Percentiles rank a stretch among this genome's conserved stretches.
Conservation (phyloP, 2,888 invertebrate genomes). For the Atethmia centrago region DNA sequence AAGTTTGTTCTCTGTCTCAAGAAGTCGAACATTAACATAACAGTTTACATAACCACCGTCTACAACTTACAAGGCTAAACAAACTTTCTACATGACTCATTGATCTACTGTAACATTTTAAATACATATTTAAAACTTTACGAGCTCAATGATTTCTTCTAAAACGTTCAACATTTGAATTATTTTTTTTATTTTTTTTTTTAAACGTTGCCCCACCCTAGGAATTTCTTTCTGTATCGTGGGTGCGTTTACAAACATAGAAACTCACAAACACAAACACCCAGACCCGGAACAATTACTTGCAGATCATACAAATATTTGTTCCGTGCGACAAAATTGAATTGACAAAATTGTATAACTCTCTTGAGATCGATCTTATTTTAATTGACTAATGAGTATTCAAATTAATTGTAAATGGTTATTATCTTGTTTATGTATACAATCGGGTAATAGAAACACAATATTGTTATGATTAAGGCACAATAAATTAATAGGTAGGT, state of each 20-base stretch:
- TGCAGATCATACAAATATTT: too few species aligned
- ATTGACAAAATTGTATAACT: neutral
- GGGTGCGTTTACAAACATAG: too few species aligned
- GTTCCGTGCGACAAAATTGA: too few species aligned
- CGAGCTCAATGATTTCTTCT: neutral
- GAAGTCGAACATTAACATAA: conserved; percentile 7
- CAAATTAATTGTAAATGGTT: neutral
- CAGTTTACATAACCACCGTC: conserved; percentile 1
- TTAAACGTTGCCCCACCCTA: too few species aligned
- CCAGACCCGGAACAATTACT: too few species aligned
- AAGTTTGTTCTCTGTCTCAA: conserved; percentile 5
- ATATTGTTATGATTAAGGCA: neutral
- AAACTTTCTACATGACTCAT: conserved; percentile 16
- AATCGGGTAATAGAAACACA: neutral
- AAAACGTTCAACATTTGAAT: neutral
- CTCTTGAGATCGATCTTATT: too few species aligned
- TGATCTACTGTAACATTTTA: neutral
- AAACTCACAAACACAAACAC: too few species aligned
- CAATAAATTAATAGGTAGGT: too few species aligned
- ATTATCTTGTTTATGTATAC: conserved; percentile 4
- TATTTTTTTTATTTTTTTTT: too few species aligned
- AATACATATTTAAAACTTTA: too few species aligned
- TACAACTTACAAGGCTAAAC: neutral
- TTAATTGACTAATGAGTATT: neutral
- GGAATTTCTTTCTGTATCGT: too few species aligned